Conservation (phyloP, 1,140 invertebrate genomes). For the Drosophila carrolli region DNA sequence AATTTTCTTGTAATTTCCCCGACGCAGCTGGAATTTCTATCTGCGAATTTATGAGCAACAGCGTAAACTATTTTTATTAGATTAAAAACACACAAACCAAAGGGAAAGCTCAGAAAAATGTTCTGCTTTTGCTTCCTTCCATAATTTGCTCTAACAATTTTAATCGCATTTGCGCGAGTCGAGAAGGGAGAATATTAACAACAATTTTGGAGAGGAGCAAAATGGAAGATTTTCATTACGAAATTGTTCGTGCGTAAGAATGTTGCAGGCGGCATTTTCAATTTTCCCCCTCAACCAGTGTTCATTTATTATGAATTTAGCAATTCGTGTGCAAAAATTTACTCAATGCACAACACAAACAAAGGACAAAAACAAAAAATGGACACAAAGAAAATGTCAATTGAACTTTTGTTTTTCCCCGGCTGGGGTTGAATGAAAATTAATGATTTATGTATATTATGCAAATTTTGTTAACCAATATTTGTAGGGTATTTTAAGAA, state of each 20-base stretch:
- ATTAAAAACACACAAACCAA: slow-evolving; percentile 70
- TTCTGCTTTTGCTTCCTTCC: slow-evolving; percentile 15
- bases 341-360: slow-evolving; percentile 14
- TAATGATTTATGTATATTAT: slow-evolving; percentile 60
- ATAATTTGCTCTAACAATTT: slow-evolving; percentile 81
- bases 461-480: slow-evolving; percentile 28
- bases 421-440: slow-evolving; percentile 10
- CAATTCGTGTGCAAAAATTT: slow-evolving; percentile 80
- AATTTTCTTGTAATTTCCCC: slow-evolving; percentile 81
- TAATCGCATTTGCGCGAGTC: slow-evolving; percentile 71
- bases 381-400: slow-evolving; percentile 64
- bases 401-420: slow-evolving; percentile 53
- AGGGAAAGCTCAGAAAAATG: slow-evolving; percentile 44
- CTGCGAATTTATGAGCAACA: slow-evolving; percentile 79
- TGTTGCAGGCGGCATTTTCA: slow-evolving; percentile 75
- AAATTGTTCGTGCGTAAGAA: slow-evolving; percentile 81
- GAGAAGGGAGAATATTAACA: slow-evolving; percentile 72
- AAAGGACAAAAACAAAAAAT: slow-evolving; percentile 25
- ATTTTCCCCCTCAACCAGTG: slow-evolving; percentile 62
- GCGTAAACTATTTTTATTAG: slow-evolving; percentile 81
- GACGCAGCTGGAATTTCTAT: slow-evolving; percentile 80
- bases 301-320: slow-evolving; percentile 81
- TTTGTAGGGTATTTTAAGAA: background rate
- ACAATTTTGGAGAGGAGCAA: slow-evolving; percentile 53
- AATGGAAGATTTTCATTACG: slow-evolving; percentile 67